These are phyloP conservation scores for Agrilus planipennis DNA, from an alignment of 1,140 invertebrate genomes.

Conservation along the genomic window DNA sequence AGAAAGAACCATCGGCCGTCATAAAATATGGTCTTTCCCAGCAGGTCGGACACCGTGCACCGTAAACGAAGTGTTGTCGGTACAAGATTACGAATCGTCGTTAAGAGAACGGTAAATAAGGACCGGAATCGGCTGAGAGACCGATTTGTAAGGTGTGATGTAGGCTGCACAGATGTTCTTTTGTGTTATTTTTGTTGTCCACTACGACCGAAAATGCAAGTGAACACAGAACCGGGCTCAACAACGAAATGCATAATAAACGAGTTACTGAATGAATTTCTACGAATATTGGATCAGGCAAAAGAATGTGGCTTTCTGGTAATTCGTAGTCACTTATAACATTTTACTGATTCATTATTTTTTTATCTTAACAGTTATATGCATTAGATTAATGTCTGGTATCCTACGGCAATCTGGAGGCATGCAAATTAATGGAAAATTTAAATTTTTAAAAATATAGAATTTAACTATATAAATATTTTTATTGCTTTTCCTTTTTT, in stretches of 20 bases:
- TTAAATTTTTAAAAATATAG: no score
- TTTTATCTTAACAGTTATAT: no score
- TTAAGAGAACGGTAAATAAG: conserved; percentile 5
- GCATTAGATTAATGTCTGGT: no score
- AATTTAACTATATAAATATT: no score
- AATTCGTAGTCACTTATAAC: conserved; percentile 5
- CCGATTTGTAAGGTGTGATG: conserved; percentile 18
- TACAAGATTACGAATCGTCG: background rate
- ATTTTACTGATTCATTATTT: conserved; percentile 7
- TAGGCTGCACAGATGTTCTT: conserved; percentile 19
- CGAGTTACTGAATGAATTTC: background rate
- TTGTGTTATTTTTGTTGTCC: conserved; percentile 15
- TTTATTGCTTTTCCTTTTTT: no score
- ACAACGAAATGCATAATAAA: conserved; percentile 3
- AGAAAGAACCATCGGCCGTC: no score
- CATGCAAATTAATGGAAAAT: no score
- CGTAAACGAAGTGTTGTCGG: conserved; percentile 8
- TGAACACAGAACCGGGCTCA: conserved; percentile 2
- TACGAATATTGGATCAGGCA: conserved; percentile 5
- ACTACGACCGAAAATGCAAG: conserved; percentile 13
- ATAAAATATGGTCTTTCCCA: conserved; percentile 22
- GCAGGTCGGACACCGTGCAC: conserved; percentile 13
- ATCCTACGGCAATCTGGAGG: no score
- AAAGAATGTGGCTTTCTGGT: background rate
- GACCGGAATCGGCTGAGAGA: conserved; percentile 11